phyloP scores from a whole-genome alignment of 2,113 vertebrate genomes.

The Dipodomys stephensi region DNA sequence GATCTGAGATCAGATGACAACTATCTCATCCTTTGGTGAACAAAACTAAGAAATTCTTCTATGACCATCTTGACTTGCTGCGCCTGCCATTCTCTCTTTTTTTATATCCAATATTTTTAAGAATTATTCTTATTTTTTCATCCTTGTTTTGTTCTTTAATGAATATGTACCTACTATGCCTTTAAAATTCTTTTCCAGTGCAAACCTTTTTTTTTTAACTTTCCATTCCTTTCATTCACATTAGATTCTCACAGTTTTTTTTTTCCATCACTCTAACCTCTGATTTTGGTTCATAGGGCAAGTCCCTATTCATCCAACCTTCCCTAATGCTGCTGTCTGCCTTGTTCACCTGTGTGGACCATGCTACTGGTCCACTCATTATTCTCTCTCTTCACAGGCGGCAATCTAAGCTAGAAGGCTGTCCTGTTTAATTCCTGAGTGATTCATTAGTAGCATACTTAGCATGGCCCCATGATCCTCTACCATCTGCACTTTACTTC shows the following conservation, averaged over 20 bases:
- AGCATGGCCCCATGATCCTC: not conserved
- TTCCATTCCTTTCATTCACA: not conserved
- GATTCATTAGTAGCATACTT: not conserved
- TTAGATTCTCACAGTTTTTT: not conserved
- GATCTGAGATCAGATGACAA: not conserved
- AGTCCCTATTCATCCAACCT: not conserved
- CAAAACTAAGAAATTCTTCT: not conserved
- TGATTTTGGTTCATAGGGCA: not conserved
- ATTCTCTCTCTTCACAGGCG: not conserved
- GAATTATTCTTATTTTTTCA: not conserved
- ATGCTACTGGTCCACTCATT: not conserved
- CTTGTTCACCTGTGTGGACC: not conserved
- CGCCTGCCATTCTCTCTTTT: not conserved
- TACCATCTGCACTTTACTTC: not conserved
- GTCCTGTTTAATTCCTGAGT: not conserved
- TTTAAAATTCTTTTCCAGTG: not conserved
- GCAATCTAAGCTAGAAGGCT: not conserved
- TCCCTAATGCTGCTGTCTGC: too few species aligned
- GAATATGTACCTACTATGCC: not conserved
- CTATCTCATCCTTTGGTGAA: not conserved
- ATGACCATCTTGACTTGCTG: not conserved
- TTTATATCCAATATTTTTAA: not conserved
- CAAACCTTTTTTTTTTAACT: not conserved
- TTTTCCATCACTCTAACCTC: not conserved
- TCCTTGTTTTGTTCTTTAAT: not conserved